Evolutionary conservation across 2,797 vertebrate genomes (phyloP).

Genomic region (Oceanodroma leucorhoa): DNA sequence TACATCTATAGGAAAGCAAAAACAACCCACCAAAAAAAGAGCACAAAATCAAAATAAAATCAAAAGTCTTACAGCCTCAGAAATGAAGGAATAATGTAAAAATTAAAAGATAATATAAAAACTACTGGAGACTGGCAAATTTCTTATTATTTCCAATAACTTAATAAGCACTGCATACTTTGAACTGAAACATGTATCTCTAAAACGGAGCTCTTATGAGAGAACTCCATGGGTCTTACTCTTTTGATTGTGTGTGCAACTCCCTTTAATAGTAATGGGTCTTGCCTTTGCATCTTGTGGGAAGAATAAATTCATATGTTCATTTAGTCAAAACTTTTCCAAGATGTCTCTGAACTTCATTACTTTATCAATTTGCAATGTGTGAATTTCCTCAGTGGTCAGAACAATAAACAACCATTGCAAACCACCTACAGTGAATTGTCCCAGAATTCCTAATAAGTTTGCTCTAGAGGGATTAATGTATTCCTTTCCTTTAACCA

Average conservation of each 20-base stretch:
- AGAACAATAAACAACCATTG: neutral
- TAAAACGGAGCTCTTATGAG: neutral
- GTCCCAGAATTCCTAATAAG: neutral
- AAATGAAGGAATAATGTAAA: slow-evolving; percentile 43
- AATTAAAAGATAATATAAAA: slow-evolving; percentile 1
- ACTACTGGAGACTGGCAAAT: neutral
- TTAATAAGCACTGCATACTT: neutral
- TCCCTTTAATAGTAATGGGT: neutral
- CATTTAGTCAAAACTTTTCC: neutral
- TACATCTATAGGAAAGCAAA: slow-evolving; percentile 40
- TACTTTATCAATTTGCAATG: neutral
- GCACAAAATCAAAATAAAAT: neutral
- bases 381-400: neutral
- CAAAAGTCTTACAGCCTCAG: neutral
- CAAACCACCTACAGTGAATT: neutral
- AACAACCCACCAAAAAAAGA: neutral
- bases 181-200: neutral
- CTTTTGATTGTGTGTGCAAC: neutral
- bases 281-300: neutral
- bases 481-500: neutral
- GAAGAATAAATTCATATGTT: neutral
- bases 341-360: neutral
- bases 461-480: neutral
- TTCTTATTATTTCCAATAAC: slow-evolving; percentile 8
- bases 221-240: neutral